Conservation (phyloP, 2,113 vertebrate species). For the Sorex araneus region DNA sequence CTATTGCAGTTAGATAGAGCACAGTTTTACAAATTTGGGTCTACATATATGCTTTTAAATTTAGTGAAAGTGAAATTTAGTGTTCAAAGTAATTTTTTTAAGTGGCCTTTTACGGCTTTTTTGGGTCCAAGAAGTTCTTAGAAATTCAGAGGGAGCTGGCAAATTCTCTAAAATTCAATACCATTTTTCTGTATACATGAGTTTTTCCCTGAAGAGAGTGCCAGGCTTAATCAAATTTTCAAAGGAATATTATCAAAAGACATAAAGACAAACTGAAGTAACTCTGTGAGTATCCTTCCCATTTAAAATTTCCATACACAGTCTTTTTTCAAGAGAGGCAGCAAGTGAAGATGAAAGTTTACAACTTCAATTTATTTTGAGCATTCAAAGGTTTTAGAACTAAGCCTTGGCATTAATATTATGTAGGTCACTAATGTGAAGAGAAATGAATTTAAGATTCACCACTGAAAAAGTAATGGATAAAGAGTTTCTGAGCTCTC, state of each 20-base stretch:
- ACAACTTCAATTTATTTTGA: slow-evolving; percentile 54
- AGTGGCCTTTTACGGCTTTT: slow-evolving; percentile 49
- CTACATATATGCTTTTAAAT: background rate
- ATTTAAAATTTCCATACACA: slow-evolving; percentile 62
- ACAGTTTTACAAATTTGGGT: background rate
- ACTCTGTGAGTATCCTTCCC: background rate
- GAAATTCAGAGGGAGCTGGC: slow-evolving; percentile 9
- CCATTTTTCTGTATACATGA: background rate
- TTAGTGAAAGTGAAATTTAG: slow-evolving; percentile 5
- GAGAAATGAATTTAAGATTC: background rate
- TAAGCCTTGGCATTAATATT: slow-evolving; percentile 47
- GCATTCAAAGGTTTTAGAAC: slow-evolving; percentile 60
- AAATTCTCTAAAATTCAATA: slow-evolving; percentile 59
- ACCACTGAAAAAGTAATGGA: background rate
- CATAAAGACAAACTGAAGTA: slow-evolving; percentile 7
- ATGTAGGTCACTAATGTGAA: slow-evolving; percentile 58
- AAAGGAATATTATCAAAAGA: slow-evolving; percentile 67
- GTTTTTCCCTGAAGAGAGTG: slow-evolving; percentile 33
- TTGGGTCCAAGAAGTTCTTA: background rate
- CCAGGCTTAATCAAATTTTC: slow-evolving; percentile 59
- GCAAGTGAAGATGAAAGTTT: slow-evolving; percentile 25
- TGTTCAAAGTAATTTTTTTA: slow-evolving; percentile 54
- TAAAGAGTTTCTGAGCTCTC: background rate
- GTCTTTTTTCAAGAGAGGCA: slow-evolving; percentile 62
- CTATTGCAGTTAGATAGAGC: background rate